Base-by-base conservation (phyloP, 2,888 invertebrate species). In the Achlya flavicornis region DNA sequence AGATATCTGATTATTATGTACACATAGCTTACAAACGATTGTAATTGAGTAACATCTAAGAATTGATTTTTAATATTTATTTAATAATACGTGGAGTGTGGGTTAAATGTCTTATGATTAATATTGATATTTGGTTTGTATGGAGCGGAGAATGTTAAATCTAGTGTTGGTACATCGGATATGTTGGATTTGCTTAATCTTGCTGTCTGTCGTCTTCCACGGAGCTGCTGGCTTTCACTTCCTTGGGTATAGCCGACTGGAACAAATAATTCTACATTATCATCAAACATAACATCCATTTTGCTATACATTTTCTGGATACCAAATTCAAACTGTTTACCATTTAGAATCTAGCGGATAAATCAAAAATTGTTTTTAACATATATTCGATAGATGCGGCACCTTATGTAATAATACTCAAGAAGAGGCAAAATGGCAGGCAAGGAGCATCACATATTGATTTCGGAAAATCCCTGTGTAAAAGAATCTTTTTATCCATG, bases 201-300 rank as follows among this genome's bases (percentile, higher is more conserved):
- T 89, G 91, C 80, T 89, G 92, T 81, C 92, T 85, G 78, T 92
- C 91, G 71, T 93, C 93, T 78, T 93, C 93, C 14, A 81, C 81
- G 69, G 89, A 85, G 71, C 87, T 86, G 75, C 80, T 87, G 61
- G 92, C 88, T 82, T 93, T 93, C 69, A 91, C 91, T 72, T 93
- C 93, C 74, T 92, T 92, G 63, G 93, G 91, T 65, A 91, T 77
- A 64, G 92, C 76, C 38, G 93, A 86, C 93, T 93, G 88, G 43
- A 89, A 89, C 67, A 75, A 66, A 78, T 61, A n/a, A 62, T 26
- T 26, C 38, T 26, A 58, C 16, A 26, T 60, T 19, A 16, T 6
- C 6, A 19, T 53, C 19, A 53, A 19, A n/a, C n/a, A n/a, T n/a
- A n/a, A n/a, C n/a, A n/a, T n/a, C n/a, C n/a, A n/a, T n/a, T n/a